Conservation (phyloP, 2,113 vertebrate species). For the Tretioscincus oriximinensis region DNA sequence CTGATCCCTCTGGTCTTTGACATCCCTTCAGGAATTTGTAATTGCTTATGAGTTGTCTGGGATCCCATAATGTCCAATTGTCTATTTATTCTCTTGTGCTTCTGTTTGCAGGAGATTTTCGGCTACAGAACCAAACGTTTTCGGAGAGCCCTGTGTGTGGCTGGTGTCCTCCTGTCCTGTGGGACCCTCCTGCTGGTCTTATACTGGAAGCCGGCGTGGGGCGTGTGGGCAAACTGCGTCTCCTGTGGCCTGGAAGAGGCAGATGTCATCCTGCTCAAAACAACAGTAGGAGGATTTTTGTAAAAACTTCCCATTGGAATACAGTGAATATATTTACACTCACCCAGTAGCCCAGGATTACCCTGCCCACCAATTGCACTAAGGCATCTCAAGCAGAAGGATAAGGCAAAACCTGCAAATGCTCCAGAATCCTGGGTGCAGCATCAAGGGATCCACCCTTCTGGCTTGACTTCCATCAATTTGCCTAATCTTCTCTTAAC, state of each 20-base stretch:
- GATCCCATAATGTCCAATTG: too few relatives aligned
- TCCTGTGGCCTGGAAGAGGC: conserved; percentile 74
- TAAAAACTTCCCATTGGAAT: conserved; percentile 4
- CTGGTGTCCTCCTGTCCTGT: conserved; percentile 72
- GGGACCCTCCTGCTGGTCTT: conserved; percentile 75
- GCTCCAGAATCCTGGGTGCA: not conserved
- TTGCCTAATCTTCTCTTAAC: too few relatives aligned
- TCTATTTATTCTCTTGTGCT: not conserved
- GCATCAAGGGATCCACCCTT: not conserved
- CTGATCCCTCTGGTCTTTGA: too few relatives aligned
- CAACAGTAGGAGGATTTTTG: conserved; percentile 69
- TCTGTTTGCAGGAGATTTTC: conserved; percentile 73
- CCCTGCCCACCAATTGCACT: too few relatives aligned
- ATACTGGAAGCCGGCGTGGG: conserved; percentile 78
- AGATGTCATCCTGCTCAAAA: conserved; percentile 69
- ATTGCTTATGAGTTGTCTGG: too few relatives aligned
- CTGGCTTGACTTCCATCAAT: too few relatives aligned
- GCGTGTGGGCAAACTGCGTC: conserved; percentile 71
- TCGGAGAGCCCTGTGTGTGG: conserved; percentile 64
- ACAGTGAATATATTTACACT: too few relatives aligned
- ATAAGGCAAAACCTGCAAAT: too few relatives aligned
- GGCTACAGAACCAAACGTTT: conserved; percentile 71
- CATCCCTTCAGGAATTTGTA: too few relatives aligned
- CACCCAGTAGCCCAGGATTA: too few relatives aligned
- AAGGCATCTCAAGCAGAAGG: too few relatives aligned